A percentile compares a stretch with the other conserved stretches of the same genome.
Conservation (phyloP, 2,113 vertebrate species). For the Syrrhaptes paradoxus region DNA sequence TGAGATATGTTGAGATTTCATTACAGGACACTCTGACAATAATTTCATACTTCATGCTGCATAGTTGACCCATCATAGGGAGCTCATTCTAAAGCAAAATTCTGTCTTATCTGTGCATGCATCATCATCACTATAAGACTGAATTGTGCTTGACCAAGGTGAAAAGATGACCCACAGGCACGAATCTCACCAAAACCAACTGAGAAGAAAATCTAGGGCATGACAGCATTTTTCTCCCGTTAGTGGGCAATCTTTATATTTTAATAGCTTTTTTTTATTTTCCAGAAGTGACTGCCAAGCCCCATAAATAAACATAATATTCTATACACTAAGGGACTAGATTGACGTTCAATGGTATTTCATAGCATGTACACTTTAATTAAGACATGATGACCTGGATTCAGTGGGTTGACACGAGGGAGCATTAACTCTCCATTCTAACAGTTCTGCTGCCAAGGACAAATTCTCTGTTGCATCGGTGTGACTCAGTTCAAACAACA, state of each 20-base stretch:
- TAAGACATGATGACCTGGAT: conserved; percentile 68
- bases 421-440: conserved; percentile 48
- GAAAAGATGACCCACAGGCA: neutral
- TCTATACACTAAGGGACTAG: conserved; percentile 55
- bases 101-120: neutral
- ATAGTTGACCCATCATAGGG: neutral
- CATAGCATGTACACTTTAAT: conserved; percentile 65
- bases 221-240: neutral
- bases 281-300: conserved; percentile 48
- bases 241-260: conserved; percentile 15
- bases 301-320: conserved; percentile 49
- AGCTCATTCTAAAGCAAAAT: neutral
- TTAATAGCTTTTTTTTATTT: conserved; percentile 24
- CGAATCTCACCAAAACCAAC: neutral
- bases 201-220: neutral
- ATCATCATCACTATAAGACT: neutral
- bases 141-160: neutral
- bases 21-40: neutral
- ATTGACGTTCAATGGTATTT: conserved; percentile 53
- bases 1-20: neutral
- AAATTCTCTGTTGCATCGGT: conserved; percentile 55
- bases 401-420: conserved; percentile 41
- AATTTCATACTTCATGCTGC: neutral
- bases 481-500: conserved; percentile 74
- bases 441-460: conserved; percentile 67